These are phyloP conservation scores for Stylophora pistillata DNA, from an alignment of 64 coral and sea anemone species.

Conservation along the genomic window DNA sequence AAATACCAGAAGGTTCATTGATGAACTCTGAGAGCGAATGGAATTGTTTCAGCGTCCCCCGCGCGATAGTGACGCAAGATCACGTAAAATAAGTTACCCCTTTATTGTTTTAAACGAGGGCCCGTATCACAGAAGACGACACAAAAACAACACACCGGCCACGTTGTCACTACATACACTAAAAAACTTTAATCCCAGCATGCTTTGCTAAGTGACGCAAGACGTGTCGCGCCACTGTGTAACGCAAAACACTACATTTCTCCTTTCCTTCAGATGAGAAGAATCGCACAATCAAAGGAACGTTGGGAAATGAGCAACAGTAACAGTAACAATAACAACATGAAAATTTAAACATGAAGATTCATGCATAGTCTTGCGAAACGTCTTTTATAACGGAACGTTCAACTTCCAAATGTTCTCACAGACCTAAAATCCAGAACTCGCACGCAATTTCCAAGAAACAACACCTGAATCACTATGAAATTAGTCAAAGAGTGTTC, in stretches of 20 bases:
- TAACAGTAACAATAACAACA: not conserved
- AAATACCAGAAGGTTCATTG: too few relatives aligned
- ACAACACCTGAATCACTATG: not conserved
- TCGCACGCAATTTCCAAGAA: not conserved
- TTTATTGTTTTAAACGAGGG: not conserved
- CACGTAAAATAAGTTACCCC: too few relatives aligned
- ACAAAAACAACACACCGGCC: constrained; percentile 7
- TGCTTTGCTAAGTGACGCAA: not conserved
- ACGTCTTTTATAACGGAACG: not conserved
- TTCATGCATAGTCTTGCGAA: not conserved
- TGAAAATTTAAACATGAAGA: not conserved
- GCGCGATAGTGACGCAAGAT: too few relatives aligned
- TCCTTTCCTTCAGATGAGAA: constrained; percentile 17
- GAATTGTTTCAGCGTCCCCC: too few relatives aligned
- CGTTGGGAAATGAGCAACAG: not conserved
- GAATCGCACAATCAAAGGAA: constrained; percentile 6
- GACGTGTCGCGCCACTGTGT: not conserved
- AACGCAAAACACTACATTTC: constrained; percentile 20
- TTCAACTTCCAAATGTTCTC: not conserved
- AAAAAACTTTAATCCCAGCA: not conserved
- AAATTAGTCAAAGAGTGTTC: not conserved
- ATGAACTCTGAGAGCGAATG: too few relatives aligned
- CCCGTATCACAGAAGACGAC: not conserved
- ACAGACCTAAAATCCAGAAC: not conserved
- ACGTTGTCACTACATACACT: not conserved